Conservation (phyloP, 2,888 invertebrate genomes). For the Drosophila algonquin region DNA sequence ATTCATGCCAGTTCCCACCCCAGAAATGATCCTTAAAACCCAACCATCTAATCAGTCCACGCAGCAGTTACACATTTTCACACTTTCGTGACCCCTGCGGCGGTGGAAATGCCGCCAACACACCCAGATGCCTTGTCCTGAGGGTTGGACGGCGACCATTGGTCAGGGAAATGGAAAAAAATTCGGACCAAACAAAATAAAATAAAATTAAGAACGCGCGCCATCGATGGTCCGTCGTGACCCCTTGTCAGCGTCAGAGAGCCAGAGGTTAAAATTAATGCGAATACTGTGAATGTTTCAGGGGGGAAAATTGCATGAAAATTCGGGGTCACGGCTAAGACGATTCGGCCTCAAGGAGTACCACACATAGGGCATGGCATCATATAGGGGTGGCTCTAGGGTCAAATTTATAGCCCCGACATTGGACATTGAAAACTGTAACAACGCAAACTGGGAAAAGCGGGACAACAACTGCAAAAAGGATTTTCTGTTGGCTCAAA, state of each 20-base stretch:
- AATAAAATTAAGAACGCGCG: conserved; percentile 48
- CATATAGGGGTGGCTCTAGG: conserved; percentile 46
- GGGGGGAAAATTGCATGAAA: conserved; percentile 72
- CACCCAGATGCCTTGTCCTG: conserved; percentile 26
- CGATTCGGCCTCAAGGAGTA: conserved; percentile 60
- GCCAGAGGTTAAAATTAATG: conserved; percentile 75
- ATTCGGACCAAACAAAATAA: conserved; percentile 23
- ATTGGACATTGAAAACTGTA: conserved; percentile 57
- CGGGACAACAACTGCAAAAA: conserved; percentile 23
- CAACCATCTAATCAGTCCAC: conserved; percentile 63
- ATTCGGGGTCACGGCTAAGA: conserved; percentile 78
- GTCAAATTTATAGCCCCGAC: conserved; percentile 67
- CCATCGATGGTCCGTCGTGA: conserved; percentile 47
- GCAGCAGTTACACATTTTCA: conserved; percentile 65
- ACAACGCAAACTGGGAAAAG: conserved; percentile 55
- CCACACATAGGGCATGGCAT: conserved; percentile 35
- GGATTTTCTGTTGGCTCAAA: conserved; percentile 40
- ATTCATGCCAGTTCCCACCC: conserved; percentile 36
- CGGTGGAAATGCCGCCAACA: conserved; percentile 57
- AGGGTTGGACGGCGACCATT: conserved; percentile 61
- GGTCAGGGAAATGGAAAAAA: conserved; percentile 39
- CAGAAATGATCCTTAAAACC: conserved; percentile 39
- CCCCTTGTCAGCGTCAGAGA: conserved; percentile 72
- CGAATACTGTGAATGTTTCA: conserved; percentile 75
- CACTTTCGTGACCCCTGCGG: conserved; percentile 78